Conservation (phyloP, 2,113 vertebrate genomes). For the Actenoides lindsayi region DNA sequence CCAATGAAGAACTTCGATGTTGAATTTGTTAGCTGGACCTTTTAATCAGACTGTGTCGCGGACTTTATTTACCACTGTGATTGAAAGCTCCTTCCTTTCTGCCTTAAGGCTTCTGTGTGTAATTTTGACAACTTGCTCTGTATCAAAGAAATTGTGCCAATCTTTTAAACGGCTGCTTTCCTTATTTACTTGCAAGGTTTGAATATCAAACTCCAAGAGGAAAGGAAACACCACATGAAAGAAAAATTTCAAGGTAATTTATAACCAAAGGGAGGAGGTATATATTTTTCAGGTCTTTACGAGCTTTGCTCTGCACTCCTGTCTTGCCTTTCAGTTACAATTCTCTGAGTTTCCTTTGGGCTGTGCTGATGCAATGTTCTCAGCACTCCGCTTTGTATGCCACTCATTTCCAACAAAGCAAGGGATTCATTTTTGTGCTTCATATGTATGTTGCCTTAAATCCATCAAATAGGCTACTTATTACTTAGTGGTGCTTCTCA, state of each 20-base stretch:
- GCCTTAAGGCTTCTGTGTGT: constrained; percentile 43
- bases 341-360: background rate
- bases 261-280: constrained; percentile 22
- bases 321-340: background rate
- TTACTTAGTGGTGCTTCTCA: background rate
- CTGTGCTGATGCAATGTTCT: background rate
- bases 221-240: constrained; percentile 30
- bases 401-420: background rate
- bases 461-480: background rate
- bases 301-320: background rate
- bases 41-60: constrained; percentile 38
- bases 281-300: constrained; percentile 12
- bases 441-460: background rate
- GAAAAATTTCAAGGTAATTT: constrained; percentile 24
- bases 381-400: accelerated
- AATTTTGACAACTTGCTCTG: constrained; percentile 66
- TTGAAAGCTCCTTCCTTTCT: constrained; percentile 51
- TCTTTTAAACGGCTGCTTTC: constrained; percentile 58
- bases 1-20: constrained; percentile 4
- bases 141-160: constrained; percentile 65
- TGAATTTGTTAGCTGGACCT: constrained; percentile 32
- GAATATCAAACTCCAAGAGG: constrained; percentile 52
- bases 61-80: constrained; percentile 63
- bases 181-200: constrained; percentile 40
- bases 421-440: background rate